Conservation (phyloP, 35 echinoderm and acorn worm genomes). For the Eucidaris tribuloides region DNA sequence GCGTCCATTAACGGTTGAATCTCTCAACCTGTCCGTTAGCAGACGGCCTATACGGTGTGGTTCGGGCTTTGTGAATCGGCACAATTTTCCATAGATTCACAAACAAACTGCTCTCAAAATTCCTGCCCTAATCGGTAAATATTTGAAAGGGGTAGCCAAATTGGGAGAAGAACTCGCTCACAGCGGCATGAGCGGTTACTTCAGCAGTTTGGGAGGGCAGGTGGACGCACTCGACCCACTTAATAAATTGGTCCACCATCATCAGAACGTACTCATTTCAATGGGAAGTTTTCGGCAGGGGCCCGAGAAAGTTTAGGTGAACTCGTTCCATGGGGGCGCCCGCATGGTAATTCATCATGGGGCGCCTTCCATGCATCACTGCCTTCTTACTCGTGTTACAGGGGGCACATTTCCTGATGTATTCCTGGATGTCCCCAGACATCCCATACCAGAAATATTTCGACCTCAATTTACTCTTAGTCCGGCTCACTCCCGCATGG, state of each 20-base stretch:
- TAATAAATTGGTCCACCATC: too few species aligned
- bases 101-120: too few species aligned
- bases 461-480: too few species aligned
- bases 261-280: conserved; percentile 35
- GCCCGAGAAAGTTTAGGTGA: conserved; percentile 25
- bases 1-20: conserved; percentile 51
- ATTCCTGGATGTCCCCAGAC: too few species aligned
- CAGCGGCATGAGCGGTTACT: too few species aligned
- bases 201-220: conserved; percentile 22
- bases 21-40: conserved; percentile 56
- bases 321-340: too few species aligned
- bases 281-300: not conserved
- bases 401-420: too few species aligned
- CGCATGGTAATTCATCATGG: too few species aligned
- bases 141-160: conserved; percentile 45
- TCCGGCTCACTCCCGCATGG: too few species aligned
- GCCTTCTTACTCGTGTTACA: too few species aligned
- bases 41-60: conserved; percentile 52
- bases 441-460: conserved; percentile 31
- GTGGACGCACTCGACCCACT: conserved; percentile 30
- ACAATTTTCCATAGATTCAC: conserved; percentile 3
- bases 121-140: conserved; percentile 35
- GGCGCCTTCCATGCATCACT: not conserved
- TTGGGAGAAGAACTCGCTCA: too few species aligned
- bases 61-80: conserved; percentile 4